Percentiles rank a stretch among this genome's conserved stretches.
Evolutionary conservation across 2,113 vertebrate genomes (phyloP).

Genomic region (Zosterops lateralis): DNA sequence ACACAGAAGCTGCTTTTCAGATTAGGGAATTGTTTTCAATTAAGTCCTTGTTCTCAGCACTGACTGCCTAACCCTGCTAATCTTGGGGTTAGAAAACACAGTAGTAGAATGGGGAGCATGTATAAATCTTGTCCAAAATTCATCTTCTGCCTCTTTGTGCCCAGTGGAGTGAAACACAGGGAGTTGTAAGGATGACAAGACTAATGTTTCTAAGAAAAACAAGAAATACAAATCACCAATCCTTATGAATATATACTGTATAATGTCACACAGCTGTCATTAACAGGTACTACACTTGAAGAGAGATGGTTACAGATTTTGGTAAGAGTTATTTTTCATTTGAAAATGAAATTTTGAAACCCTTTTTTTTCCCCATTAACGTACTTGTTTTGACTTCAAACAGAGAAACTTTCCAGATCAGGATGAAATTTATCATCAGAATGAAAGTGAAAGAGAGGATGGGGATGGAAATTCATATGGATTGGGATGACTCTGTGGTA

Average conservation of each 20-base stretch:
- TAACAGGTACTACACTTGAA: not conserved
- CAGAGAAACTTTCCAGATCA: not conserved
- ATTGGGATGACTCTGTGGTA: not conserved
- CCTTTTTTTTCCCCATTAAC: not conserved
- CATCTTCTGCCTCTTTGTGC: not conserved
- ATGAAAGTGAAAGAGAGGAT: not conserved
- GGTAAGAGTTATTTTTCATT: not conserved
- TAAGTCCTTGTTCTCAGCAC: constrained; percentile 12
- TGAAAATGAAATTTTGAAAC: not conserved
- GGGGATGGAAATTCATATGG: not conserved
- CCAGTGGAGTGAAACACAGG: not conserved
- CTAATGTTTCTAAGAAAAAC: not conserved
- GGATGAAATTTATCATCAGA: not conserved
- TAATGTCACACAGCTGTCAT: not conserved
- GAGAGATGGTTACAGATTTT: not conserved
- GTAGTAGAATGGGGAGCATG: not conserved
- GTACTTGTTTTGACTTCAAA: not conserved
- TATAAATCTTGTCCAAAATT: not conserved
- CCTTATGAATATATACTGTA: not conserved
- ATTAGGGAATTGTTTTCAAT: constrained; percentile 37
- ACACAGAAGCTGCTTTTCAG: constrained; percentile 46
- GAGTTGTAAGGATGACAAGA: not conserved
- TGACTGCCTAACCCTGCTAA: constrained; percentile 8
- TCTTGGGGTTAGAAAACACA: not conserved
- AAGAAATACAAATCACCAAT: not conserved